Evolutionary conservation across 1,140 invertebrate species (phyloP), one percentile per base, ranked within the genome.

Genomic region (Plodia interpunctella): DNA sequence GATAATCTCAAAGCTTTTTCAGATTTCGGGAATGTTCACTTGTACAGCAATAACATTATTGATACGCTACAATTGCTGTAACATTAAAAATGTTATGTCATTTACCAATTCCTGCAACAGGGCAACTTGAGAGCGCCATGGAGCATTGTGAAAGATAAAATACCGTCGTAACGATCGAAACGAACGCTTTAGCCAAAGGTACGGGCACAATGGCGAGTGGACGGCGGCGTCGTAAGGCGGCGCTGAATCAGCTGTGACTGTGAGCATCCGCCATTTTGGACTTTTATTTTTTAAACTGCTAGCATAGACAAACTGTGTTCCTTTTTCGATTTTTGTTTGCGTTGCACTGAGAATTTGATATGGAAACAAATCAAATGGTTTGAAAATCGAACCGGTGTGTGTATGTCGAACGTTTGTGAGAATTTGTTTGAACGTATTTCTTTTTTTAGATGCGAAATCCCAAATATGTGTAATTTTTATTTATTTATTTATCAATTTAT

Each of bases 171-270:
- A 62, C 62, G 66, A 60, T 59, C 51, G 53, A 30, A 60, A 60
- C 35, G 59, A 38, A 25, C 55, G 25, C 25, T 18, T 66, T 78
- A 68, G 72, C 59, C 61, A 54, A 67, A 70, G 65, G 65, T 61
- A 67, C 53, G 28, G 62, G 66, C 59, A 63, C 64, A 69, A 69
- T 58, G 63, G 64, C 35, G 55, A 63, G 44, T 53, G 65, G 55
- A 66, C 65, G 64, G 60, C 65, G 13, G 60, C 65, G 13, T 44
- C 38, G 66, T 68, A 78, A 76, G 72, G 77, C 78, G 76, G 65
- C 70, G 81, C 78, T 76, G 74, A 82, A 70, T 84, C 79, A 84
- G 81, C 79, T 82, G 81, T 78, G 72, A 72, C 67, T 71, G 63
- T 63, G 65, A 59, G 62, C 63, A 56, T 30, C 59, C 68, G 78